A percentile compares a stretch with the other conserved stretches of the same genome.
phyloP scores from a whole-genome alignment of 2,797 vertebrate genomes.

The Dipus sagitta region DNA sequence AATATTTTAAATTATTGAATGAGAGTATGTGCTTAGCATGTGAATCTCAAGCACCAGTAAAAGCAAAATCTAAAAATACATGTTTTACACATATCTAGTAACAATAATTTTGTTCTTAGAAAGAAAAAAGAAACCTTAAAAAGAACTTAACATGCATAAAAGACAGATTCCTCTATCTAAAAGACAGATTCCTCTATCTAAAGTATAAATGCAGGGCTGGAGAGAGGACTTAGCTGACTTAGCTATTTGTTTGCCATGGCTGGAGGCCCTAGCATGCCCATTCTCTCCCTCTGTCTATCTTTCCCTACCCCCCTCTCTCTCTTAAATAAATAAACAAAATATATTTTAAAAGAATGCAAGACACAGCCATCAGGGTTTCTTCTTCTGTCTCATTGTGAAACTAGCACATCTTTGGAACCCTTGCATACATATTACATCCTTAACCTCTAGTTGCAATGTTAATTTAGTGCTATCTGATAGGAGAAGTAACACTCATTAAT shows the following conservation, averaged over 20 bases:
- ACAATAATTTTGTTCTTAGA: background rate
- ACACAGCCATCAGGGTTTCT: background rate
- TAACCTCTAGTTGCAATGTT: background rate
- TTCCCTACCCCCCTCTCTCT: too few species aligned
- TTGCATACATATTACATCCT: background rate
- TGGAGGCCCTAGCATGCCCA: too few species aligned
- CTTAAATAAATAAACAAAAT: too few species aligned
- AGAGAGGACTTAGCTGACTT: too few species aligned
- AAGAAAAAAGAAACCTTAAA: background rate
- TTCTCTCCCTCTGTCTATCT: too few species aligned
- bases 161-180: background rate
- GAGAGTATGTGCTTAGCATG: background rate
- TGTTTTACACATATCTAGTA: constrained; percentile 38
- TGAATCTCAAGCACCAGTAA: background rate
- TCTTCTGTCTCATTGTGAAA: background rate
- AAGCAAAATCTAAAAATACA: background rate
- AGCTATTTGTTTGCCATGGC: too few species aligned
- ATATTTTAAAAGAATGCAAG: background rate
- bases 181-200: background rate
- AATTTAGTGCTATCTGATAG: background rate
- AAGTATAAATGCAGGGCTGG: background rate
- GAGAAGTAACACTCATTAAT: background rate
- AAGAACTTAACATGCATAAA: too few species aligned
- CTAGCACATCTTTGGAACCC: background rate
- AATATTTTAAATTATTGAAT: too few species aligned